Evolutionary conservation across 2,113 vertebrate genomes (phyloP), one percentile per base, ranked within the genome.

Genomic region (Opisthocomus hoazin): DNA sequence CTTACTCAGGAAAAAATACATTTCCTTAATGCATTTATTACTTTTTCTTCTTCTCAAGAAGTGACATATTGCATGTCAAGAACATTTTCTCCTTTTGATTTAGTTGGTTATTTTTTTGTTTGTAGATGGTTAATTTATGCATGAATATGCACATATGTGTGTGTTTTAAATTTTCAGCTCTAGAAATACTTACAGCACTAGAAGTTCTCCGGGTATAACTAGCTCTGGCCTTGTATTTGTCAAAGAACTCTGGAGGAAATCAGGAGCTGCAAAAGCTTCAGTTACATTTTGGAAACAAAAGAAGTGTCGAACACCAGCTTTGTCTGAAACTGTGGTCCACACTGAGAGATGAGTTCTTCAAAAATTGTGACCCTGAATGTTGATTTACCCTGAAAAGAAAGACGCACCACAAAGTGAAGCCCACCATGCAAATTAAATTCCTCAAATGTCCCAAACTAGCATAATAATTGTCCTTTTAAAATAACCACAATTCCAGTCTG

Each of bases 401-500:
- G 36, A 63, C 39, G 66, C 15, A 56, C 7, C 32, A 78, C 74
- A 36, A 65, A 64, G 8, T 6, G 3, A 96, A 74, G 37, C 41
- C 58, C 58, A 51, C 30, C 27, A 54, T 23, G 7, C 16, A 91
- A 73, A 94, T 91, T 66, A 76, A 86, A 91, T 92, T 95, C 84
- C 51, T 84, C 27, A 70, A 77, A 93, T 91, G 66, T 84, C 85
- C 87, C 39, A 68, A 93, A 82, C 54, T 77, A 80, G 34, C 39
- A 45, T 69, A 80, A 76, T 12, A 29, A 87, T 14, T 66, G 39
- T 74, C 26, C 53, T 83, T 94, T 93, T 81, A 90, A 94, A 96
- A 94, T 75, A 90, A 81, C 60, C 66, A 92, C 95, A 91, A 94
- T 97, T 96, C 76, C 73, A 84, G 27, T 93, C 87, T 97, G 96